A percentile compares a stretch with the other conserved stretches of the same genome.
Conservation (phyloP, 2,113 vertebrate species). For the Gambusia affinis region DNA sequence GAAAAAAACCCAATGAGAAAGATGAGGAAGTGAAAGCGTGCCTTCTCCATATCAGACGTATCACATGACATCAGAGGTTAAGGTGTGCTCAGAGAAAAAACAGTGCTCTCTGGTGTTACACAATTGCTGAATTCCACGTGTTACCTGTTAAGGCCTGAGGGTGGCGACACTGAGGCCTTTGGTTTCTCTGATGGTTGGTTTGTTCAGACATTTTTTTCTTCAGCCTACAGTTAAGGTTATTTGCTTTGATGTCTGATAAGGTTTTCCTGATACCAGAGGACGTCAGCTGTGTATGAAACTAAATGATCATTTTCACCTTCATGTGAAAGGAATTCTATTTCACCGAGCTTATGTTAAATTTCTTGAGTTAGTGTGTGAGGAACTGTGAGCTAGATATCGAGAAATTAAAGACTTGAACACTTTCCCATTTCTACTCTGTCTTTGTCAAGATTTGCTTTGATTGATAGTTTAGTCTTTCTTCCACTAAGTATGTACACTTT, state of each 20-base stretch:
- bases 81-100: not conserved
- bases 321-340: slow-evolving; percentile 42
- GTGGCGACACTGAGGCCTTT: not conserved
- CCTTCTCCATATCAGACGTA: not conserved
- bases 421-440: slow-evolving; percentile 22
- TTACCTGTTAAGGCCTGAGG: not conserved
- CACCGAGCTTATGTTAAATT: slow-evolving; percentile 32
- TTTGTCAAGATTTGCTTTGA: slow-evolving; percentile 38
- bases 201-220: not conserved
- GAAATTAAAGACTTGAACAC: not conserved
- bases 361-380: slow-evolving; percentile 20
- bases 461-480: slow-evolving; percentile 28
- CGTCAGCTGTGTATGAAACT: not conserved
- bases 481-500: slow-evolving; percentile 10
- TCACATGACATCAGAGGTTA: not conserved
- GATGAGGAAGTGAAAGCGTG: not conserved
- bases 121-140: not conserved
- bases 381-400: slow-evolving; percentile 19
- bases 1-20: not conserved
- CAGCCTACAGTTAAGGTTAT: not conserved
- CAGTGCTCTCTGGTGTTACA: not conserved
- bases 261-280: not conserved
- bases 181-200: not conserved
- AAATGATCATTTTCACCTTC: slow-evolving; percentile 27
- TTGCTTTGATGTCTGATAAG: not conserved